phyloP scores from a whole-genome alignment of 2,797 vertebrate genomes.

The Carduelis carduelis region DNA sequence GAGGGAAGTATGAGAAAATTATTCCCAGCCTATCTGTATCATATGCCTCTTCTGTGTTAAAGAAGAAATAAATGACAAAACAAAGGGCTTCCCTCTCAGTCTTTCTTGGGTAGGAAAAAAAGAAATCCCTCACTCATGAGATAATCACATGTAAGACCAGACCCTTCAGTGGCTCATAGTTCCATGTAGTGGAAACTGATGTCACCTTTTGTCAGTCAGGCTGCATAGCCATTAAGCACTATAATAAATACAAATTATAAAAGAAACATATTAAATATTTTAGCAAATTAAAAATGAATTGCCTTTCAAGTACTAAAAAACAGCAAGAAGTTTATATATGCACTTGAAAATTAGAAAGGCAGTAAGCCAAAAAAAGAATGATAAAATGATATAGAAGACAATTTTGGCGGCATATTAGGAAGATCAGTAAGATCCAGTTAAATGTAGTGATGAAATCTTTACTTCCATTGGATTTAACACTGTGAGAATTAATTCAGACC shows the following conservation, averaged over 20 bases:
- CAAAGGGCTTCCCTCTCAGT: neutral
- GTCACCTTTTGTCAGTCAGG: neutral
- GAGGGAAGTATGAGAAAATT: neutral
- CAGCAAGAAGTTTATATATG: neutral
- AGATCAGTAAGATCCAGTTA: neutral
- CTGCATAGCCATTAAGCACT: neutral
- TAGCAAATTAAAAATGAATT: slow-evolving; percentile 23
- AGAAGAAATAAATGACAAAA: neutral
- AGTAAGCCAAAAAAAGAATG: neutral
- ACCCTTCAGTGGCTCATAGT: rapidly evolving
- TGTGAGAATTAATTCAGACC: neutral
- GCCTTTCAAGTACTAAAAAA: slow-evolving; percentile 10
- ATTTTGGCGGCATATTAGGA: neutral
- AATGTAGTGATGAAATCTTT: neutral
- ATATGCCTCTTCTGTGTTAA: neutral
- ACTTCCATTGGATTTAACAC: neutral
- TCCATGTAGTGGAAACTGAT: neutral
- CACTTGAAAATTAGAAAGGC: neutral
- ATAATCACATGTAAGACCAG: neutral
- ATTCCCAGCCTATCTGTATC: neutral
- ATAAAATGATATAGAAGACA: neutral
- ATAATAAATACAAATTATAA: slow-evolving; percentile 40
- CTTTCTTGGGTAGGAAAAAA: neutral
- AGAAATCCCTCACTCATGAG: neutral
- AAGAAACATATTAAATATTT: slow-evolving; percentile 4